These are phyloP conservation scores for Chloroceryle amazona DNA, from an alignment of 2,797 vertebrate genomes.

Conservation along the genomic window DNA sequence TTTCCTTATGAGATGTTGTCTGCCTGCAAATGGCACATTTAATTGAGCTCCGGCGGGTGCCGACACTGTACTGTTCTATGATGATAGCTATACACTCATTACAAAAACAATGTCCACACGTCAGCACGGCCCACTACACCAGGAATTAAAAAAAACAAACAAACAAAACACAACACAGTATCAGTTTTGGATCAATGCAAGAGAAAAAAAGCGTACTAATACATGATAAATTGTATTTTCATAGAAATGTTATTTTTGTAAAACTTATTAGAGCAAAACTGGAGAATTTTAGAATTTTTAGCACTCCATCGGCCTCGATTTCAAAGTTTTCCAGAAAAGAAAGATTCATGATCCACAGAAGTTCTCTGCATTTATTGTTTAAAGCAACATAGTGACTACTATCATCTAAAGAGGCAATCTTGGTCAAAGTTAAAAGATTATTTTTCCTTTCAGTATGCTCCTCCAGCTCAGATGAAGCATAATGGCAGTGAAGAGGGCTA, in stretches of 20 bases:
- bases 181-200: neutral
- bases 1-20: conserved; percentile 94
- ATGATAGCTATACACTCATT: conserved; percentile 97
- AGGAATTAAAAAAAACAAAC: neutral
- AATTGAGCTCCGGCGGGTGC: conserved; percentile 91
- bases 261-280: neutral
- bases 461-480: neutral
- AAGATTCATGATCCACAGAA: neutral
- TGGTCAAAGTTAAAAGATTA: neutral
- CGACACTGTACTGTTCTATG: conserved; percentile 96
- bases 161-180: neutral
- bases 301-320: neutral
- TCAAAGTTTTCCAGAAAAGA: neutral
- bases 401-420: neutral
- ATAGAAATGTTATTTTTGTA: neutral
- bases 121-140: conserved; percentile 95
- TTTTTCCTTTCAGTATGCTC: neutral
- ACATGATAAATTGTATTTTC: neutral
- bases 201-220: neutral
- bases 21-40: conserved; percentile 98
- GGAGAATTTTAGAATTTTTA: neutral
- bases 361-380: neutral
- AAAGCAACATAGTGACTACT: neutral
- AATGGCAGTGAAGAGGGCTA: neutral
- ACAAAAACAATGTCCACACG: conserved; percentile 97